These are phyloP conservation scores for Ferrisia virgata DNA, from an alignment of 2,888 invertebrate species.

Conservation along the genomic window DNA sequence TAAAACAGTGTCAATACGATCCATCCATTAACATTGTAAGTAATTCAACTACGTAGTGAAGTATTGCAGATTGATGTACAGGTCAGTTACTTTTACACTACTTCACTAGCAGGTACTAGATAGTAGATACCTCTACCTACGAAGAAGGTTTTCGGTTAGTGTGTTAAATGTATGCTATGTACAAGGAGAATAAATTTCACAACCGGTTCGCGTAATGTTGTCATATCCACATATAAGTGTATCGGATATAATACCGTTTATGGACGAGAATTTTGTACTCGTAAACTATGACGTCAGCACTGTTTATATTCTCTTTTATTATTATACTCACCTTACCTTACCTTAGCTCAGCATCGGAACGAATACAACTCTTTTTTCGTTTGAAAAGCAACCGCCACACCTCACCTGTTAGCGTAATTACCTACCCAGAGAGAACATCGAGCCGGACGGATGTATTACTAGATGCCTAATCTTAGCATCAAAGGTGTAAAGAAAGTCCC, in stretches of 20 bases:
- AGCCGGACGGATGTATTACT: neutral
- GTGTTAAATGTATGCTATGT: no score
- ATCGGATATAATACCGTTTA: conserved; percentile 3
- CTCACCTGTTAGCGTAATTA: conserved; percentile 10
- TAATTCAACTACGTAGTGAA: neutral
- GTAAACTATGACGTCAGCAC: neutral
- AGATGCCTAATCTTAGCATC: neutral
- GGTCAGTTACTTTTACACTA: neutral
- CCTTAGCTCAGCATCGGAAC: neutral
- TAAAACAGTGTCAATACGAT: no score
- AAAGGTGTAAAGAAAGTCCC: neutral
- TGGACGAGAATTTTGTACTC: neutral
- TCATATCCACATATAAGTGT: no score
- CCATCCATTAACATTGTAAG: neutral
- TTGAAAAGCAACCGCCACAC: neutral
- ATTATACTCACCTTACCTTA: no score
- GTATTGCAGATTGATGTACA: neutral
- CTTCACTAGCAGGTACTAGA: no score
- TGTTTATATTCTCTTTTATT: neutral
- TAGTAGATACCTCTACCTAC: no score
- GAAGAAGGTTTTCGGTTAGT: neutral
- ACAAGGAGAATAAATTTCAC: neutral
- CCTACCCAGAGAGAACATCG: neutral
- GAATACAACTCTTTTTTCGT: neutral
- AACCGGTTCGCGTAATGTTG: neutral